Conservation (phyloP, 2,888 invertebrate species). For the Pantelozetes paolii region DNA sequence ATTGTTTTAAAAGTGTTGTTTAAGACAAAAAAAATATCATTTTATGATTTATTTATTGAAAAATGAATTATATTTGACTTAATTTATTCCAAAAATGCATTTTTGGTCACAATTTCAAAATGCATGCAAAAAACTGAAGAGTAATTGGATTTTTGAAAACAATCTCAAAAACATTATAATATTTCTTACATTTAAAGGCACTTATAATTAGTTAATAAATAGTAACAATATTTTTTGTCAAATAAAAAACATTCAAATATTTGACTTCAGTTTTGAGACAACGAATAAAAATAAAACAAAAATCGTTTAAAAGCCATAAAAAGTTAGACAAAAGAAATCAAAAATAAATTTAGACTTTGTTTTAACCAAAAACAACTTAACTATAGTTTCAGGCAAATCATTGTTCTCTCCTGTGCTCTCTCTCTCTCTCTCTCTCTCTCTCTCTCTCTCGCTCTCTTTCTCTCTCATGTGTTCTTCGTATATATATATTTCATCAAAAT, state of each 20-base stretch:
- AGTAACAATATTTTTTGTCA: too few species aligned
- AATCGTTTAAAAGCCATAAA: slow-evolving; percentile 31
- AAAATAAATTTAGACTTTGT: background rate
- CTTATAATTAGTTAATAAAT: too few species aligned
- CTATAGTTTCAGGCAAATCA: background rate
- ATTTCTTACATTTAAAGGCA: too few species aligned
- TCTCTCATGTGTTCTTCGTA: background rate
- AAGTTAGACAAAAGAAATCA: background rate
- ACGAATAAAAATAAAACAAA: background rate
- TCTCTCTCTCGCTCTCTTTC: too few species aligned
- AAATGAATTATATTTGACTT: background rate
- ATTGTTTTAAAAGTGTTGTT: background rate
- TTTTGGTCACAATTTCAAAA: too few species aligned
- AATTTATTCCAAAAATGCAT: background rate
- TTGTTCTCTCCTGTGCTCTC: background rate
- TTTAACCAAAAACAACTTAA: slow-evolving; percentile 31
- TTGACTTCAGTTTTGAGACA: too few species aligned
- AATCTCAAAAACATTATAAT: too few species aligned
- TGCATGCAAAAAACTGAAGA: too few species aligned
- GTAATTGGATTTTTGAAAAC: too few species aligned
- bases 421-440: too few species aligned
- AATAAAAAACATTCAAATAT: too few species aligned
- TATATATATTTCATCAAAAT: slow-evolving; percentile 33
- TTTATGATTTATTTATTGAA: background rate
- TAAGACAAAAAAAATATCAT: background rate